Conservation (phyloP, 2,113 vertebrate genomes). For the Charadrius vociferus region DNA sequence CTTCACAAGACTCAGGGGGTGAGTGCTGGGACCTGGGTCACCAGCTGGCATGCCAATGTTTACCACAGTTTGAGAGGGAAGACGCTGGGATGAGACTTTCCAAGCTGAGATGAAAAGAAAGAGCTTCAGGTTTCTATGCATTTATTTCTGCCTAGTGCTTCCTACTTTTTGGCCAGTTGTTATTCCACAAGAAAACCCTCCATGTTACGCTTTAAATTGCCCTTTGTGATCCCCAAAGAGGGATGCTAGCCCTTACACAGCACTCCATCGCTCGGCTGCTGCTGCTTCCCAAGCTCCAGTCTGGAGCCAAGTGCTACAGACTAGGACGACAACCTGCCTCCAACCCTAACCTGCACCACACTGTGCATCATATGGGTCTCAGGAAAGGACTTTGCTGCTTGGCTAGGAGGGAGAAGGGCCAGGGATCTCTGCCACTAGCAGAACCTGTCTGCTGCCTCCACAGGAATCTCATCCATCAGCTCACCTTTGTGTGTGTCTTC, state of each 20-base stretch:
- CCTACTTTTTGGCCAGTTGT: background rate
- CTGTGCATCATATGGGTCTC: background rate
- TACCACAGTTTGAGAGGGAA: background rate
- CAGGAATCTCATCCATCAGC: background rate
- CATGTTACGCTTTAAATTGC: background rate
- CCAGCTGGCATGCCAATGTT: background rate
- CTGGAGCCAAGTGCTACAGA: background rate
- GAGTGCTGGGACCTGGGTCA: background rate
- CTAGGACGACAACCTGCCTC: background rate
- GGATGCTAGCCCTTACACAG: background rate
- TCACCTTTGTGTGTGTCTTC: slow-evolving; percentile 65
- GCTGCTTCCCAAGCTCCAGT: background rate
- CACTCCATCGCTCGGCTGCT: background rate
- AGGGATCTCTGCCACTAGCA: background rate
- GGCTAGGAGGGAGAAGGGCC: background rate
- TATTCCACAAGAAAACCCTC: background rate
- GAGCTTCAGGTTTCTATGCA: background rate
- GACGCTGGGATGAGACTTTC: background rate
- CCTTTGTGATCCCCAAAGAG: background rate
- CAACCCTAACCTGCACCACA: background rate
- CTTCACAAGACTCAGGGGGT: slow-evolving; percentile 53
- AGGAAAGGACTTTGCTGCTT: background rate
- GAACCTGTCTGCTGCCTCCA: background rate
- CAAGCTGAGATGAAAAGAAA: slow-evolving; percentile 16
- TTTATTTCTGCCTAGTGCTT: background rate